These are phyloP conservation scores for Cheilosia vernalis DNA, from an alignment of 2,888 invertebrate genomes.

Conservation along the genomic window DNA sequence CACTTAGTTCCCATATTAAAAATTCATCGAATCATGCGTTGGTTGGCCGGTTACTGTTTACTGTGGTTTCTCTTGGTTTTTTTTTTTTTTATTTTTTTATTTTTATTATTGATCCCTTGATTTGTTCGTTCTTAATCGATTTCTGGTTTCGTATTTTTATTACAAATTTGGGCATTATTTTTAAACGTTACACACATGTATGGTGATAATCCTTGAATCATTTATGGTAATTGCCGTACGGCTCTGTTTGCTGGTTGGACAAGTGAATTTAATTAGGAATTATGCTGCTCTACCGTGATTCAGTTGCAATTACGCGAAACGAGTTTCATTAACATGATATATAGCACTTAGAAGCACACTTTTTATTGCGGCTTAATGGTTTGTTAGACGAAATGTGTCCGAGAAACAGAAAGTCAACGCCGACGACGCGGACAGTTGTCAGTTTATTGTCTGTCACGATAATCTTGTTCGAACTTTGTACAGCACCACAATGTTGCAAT, in stretches of 20 bases:
- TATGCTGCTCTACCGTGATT: constrained; percentile 50
- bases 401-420: constrained; percentile 21
- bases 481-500: not conserved
- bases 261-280: constrained; percentile 62
- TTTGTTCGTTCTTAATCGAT: constrained; percentile 57
- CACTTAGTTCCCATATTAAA: constrained; percentile 57
- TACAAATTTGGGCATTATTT: constrained; percentile 11
- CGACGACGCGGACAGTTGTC: not conserved
- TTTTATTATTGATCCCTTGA: constrained; percentile 46
- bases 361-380: constrained; percentile 49
- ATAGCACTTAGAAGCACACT: constrained; percentile 67
- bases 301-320: constrained; percentile 66
- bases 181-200: constrained; percentile 6
- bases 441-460: constrained; percentile 66
- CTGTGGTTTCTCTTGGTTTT: constrained; percentile 1
- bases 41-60: constrained; percentile 24
- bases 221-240: constrained; percentile 42
- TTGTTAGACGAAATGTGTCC: constrained; percentile 62
- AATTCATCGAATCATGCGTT: constrained; percentile 53
- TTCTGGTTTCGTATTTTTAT: constrained; percentile 33
- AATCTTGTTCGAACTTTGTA: constrained; percentile 56
- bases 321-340: constrained; percentile 72
- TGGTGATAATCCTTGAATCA: constrained; percentile 58
- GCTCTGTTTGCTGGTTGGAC: constrained; percentile 19
- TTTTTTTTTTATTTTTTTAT: not conserved